These are phyloP conservation scores for Stomorhina lunata DNA, from an alignment of 2,888 invertebrate genomes.

Conservation along the genomic window DNA sequence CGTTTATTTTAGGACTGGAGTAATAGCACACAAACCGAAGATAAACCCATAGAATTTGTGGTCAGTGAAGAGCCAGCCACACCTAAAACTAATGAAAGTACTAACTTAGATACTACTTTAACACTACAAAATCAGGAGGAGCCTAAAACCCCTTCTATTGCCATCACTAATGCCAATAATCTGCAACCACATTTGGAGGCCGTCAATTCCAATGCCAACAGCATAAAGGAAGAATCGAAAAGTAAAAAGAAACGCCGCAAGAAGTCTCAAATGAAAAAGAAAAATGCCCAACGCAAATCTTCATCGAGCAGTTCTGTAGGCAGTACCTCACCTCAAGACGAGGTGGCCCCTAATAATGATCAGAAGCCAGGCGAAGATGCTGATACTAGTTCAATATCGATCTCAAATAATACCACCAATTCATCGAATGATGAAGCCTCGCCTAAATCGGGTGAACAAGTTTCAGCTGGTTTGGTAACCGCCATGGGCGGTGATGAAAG, in stretches of 20 bases:
- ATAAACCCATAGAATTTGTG: constrained; percentile 47
- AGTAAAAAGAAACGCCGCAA: constrained; percentile 91
- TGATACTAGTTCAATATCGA: constrained; percentile 71
- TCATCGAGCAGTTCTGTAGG: constrained; percentile 80
- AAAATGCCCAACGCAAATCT: constrained; percentile 87
- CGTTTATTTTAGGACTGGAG: constrained; percentile 69
- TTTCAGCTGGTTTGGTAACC: constrained; percentile 69
- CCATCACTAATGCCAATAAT: constrained; percentile 36
- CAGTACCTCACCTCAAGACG: constrained; percentile 72
- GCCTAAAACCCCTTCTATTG: constrained; percentile 3
- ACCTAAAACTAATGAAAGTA: constrained; percentile 18
- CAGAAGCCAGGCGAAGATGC: constrained; percentile 72
- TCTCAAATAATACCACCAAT: constrained; percentile 74
- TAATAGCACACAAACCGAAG: constrained; percentile 70
- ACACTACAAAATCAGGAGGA: constrained; percentile 37
- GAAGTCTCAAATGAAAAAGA: constrained; percentile 89
- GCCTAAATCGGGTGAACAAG: constrained; percentile 73
- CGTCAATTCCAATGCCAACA: constrained; percentile 48
- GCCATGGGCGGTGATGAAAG: constrained; percentile 73
- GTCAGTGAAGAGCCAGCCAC: constrained; percentile 41
- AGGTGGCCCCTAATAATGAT: constrained; percentile 51
- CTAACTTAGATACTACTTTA: constrained; percentile 41
- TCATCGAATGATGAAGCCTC: constrained; percentile 76
- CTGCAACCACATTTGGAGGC: constrained; percentile 27
- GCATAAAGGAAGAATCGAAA: constrained; percentile 75